These are phyloP conservation scores for Coenobita brevimanus DNA, from an alignment of 1,140 invertebrate species.

Conservation along the genomic window DNA sequence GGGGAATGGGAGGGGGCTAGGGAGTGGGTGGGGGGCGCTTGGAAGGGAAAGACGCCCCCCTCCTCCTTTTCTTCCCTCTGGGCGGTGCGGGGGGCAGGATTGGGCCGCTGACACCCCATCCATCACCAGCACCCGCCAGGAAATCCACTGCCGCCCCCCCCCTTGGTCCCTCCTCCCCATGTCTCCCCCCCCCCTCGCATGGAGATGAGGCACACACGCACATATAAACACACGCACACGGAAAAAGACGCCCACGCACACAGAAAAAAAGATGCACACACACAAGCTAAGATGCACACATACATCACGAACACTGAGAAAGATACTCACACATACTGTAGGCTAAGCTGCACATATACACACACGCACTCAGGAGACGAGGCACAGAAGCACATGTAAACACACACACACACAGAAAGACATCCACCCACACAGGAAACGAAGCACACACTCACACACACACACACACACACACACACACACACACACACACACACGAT, in stretches of 20 bases:
- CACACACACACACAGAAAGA: neutral
- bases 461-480: neutral
- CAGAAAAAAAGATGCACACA: slow-evolving; percentile 34
- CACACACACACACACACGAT: neutral
- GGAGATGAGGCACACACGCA: slow-evolving; percentile 11
- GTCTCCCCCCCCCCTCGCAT: neutral
- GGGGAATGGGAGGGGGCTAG: neutral
- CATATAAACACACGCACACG: neutral
- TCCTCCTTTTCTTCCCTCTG: slow-evolving; percentile 18
- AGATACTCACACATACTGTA: neutral
- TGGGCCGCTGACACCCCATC: slow-evolving; percentile 63
- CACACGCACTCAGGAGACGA: neutral
- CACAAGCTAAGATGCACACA: slow-evolving; percentile 31
- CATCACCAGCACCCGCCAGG: slow-evolving; percentile 61
- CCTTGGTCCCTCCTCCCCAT: neutral
- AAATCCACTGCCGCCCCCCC: slow-evolving; percentile 64
- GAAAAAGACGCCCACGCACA: slow-evolving; percentile 21
- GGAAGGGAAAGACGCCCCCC: neutral
- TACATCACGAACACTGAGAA: slow-evolving; percentile 12
- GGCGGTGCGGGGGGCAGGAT: slow-evolving; percentile 40
- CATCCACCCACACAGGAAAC: neutral
- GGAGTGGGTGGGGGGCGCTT: slow-evolving; percentile 3
- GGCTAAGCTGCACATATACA: neutral
- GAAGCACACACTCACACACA: neutral
- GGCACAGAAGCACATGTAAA: neutral